Evolutionary conservation across 2,888 invertebrate genomes (phyloP), one percentile per base, ranked within the genome.

Genomic region (Rotaria socialis): DNA sequence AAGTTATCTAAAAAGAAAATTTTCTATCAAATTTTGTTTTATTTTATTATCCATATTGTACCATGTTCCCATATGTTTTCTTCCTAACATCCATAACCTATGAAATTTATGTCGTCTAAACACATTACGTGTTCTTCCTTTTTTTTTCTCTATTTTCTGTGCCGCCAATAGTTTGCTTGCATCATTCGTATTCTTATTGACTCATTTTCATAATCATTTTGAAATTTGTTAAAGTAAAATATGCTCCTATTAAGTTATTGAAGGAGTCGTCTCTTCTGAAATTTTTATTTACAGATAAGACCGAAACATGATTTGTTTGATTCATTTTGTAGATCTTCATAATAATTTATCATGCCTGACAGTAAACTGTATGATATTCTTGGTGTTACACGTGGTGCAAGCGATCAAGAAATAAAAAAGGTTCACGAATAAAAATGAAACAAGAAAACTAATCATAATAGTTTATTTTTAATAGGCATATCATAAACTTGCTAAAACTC

Each of bases 401-500:
- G 94, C 88, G 95, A 95, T 90, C 93, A 93, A 85, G 96, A 96
- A 93, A 95, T 96, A 89, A 96, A 95, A 93, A 94, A 95, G n/a
- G 80, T 80, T 27, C 16, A 35, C 35, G 1, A 35, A 35, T 55
- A 19, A 55, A 8, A 27, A 41, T 16, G 24, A 24, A 11, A 47
- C 5, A 10, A 41, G 2, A 22, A 41, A 19, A 22, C 10, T 22
- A 11, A 22, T 41, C 6, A 3, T 16, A 80, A 35, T 14, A 0
- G 43, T 47, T 80, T n/a, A 24, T n/a, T 80, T 47, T 10, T 4
- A 2, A 11, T 80, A 80, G 96, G 94, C 94, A 89, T 97, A 96
- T 91, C 94, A 95, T 89, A 95, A 94, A 92, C 92, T 96, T 89
- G 96, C 96, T 43, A 96, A 96, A 92, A 95, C 96, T 92, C 96